Conservation (phyloP, 2,113 vertebrate species). For the Coracopsis vasa region DNA sequence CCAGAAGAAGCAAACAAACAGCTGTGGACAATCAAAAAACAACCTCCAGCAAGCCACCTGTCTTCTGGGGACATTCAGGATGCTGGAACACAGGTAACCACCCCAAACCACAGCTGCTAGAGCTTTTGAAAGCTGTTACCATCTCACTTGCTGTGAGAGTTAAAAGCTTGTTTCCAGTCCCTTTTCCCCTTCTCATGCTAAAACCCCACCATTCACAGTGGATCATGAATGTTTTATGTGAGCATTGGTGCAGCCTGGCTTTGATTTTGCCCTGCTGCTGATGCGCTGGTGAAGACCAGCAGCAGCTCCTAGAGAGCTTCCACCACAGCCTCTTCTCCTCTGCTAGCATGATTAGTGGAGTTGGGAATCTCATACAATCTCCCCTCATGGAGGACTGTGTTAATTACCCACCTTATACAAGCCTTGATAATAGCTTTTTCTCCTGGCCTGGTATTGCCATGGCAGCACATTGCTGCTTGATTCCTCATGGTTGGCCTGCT, state of each 20-base stretch:
- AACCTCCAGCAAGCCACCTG: background rate
- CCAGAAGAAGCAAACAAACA: background rate
- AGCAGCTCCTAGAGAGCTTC: background rate
- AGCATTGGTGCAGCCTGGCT: background rate
- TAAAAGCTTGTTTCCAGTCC: background rate
- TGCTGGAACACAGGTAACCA: background rate
- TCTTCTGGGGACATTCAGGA: background rate
- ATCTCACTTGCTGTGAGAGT: background rate
- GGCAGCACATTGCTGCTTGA: background rate
- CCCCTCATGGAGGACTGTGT: background rate
- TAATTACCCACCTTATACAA: background rate
- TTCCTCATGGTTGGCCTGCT: background rate
- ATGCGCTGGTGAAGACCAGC: background rate
- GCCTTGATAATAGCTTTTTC: background rate
- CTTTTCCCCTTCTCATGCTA: background rate
- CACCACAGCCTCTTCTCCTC: background rate
- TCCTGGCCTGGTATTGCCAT: rapidly evolving
- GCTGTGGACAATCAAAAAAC: background rate
- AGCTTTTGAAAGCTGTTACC: background rate
- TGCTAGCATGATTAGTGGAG: background rate
- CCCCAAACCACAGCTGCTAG: background rate
- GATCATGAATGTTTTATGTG: background rate
- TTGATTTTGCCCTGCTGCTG: background rate
- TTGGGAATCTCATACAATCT: background rate
- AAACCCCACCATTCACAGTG: background rate